These are phyloP conservation scores for Oncorhynchus nerka DNA, from an alignment of 2,113 vertebrate species.

Conservation along the genomic window DNA sequence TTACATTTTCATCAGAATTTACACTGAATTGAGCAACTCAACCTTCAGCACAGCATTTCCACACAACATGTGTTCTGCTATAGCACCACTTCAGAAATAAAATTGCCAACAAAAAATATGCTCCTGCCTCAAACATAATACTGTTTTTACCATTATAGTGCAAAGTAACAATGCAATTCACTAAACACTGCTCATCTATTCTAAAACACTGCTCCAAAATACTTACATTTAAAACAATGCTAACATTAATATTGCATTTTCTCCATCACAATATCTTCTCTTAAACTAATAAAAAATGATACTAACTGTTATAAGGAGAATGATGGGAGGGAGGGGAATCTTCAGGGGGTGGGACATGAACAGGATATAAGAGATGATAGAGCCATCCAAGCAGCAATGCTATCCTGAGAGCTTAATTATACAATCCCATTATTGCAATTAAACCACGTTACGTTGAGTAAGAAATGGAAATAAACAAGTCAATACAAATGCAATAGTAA, in stretches of 20 bases:
- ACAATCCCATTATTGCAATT: neutral
- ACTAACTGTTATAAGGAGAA: conserved; percentile 49
- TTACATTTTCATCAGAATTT: conserved; percentile 14
- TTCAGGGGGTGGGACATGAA: conserved; percentile 65
- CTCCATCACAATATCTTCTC: neutral
- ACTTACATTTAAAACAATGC: neutral
- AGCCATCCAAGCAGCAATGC: neutral
- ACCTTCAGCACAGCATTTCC: neutral
- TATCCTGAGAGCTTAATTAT: neutral
- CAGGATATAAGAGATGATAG: conserved; percentile 38
- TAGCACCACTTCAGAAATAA: neutral
- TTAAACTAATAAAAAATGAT: conserved; percentile 44
- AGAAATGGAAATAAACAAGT: neutral
- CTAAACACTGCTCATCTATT: neutral
- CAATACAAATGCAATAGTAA: conserved; percentile 25
- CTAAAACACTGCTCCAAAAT: neutral
- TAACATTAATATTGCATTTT: neutral
- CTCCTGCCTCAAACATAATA: neutral
- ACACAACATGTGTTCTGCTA: neutral
- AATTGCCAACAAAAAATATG: neutral
- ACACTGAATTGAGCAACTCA: neutral
- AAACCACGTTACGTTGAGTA: neutral
- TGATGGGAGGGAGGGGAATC: conserved; percentile 65
- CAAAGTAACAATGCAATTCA: neutral
- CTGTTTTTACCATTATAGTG: neutral